These are phyloP conservation scores for Acholoe squamosa DNA, from an alignment of 2,888 invertebrate genomes.

Conservation along the genomic window DNA sequence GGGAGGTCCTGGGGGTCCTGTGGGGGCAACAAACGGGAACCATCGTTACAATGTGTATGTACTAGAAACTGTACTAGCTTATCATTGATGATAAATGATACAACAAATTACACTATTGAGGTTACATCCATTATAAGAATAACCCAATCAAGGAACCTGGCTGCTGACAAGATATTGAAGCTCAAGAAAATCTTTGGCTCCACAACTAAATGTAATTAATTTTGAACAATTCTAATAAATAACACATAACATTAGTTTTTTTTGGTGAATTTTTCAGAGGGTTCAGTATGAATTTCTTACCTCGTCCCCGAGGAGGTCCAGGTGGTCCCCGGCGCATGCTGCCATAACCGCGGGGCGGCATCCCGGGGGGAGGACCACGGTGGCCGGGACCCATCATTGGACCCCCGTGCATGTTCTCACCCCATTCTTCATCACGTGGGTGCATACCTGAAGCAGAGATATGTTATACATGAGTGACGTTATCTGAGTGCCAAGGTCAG, in stretches of 20 bases:
- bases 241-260: not conserved
- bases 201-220: not conserved
- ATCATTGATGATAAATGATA: no score
- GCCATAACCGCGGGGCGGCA: constrained; percentile 64
- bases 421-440: constrained; percentile 68
- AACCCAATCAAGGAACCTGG: not conserved
- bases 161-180: not conserved
- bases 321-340: not conserved
- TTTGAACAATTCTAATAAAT: not conserved
- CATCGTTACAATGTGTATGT: not conserved
- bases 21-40: not conserved
- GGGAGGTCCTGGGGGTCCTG: constrained; percentile 4
- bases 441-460: constrained; percentile 46
- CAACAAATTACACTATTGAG: not conserved
- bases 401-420: constrained; percentile 72
- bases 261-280: no score
- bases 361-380: constrained; percentile 65
- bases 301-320: not conserved
- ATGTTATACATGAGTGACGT: no score
- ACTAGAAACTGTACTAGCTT: no score
- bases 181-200: not conserved
- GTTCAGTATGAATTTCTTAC: no score
- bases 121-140: not conserved
- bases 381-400: constrained; percentile 68
- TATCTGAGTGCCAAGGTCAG: no score